Evolutionary conservation across 2,113 vertebrate species (phyloP).

Genomic region (Pungitius pungitius): DNA sequence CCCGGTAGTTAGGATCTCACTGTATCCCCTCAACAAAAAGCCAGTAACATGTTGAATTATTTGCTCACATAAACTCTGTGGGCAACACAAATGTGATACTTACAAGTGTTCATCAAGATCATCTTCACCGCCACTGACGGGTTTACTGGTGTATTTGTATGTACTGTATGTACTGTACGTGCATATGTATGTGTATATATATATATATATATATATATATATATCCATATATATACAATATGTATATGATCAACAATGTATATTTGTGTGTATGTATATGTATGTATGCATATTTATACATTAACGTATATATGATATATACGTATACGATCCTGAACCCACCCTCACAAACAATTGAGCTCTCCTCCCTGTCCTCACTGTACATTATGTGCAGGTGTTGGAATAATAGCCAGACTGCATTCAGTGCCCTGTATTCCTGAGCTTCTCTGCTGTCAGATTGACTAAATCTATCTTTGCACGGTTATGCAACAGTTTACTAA

Average conservation of each 20-base stretch:
- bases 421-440: constrained; percentile 11
- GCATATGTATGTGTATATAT: no score
- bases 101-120: no score
- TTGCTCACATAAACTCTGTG: not conserved
- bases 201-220: no score
- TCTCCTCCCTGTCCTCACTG: constrained; percentile 6
- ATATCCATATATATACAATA: no score
- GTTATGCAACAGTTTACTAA: constrained; percentile 66
- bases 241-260: no score
- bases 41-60: not conserved
- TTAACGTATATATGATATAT: no score
- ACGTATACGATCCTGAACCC: not conserved
- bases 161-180: no score
- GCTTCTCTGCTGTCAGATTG: constrained; percentile 43
- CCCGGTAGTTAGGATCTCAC: not conserved
- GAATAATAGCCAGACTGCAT: constrained; percentile 25
- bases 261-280: no score
- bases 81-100: no score
- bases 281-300: no score
- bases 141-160: no score
- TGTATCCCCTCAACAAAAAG: not conserved
- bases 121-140: not conserved
- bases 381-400: constrained; percentile 37
- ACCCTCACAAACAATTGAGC: constrained; percentile 20
- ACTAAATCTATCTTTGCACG: constrained; percentile 51